phyloP scores from a whole-genome alignment of 2,888 invertebrate genomes.

The Eristalinus aeneus region DNA sequence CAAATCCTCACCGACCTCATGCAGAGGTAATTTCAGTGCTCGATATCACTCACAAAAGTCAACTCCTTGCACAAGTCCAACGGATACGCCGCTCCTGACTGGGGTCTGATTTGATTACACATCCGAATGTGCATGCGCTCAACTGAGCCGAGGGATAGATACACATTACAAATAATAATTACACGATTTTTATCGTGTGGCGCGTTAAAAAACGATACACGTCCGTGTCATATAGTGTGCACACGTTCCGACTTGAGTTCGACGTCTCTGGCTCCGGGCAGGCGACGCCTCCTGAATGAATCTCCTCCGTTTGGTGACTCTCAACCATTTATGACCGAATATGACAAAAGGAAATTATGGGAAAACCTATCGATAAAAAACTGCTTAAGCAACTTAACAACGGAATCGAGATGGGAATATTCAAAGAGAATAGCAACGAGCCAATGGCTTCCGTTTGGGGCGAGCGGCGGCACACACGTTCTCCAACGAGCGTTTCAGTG shows the following conservation, averaged over 20 bases:
- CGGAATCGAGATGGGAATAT: conserved; percentile 45
- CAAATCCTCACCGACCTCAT: conserved; percentile 62
- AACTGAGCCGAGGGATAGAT: conserved; percentile 14
- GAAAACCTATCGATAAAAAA: conserved; percentile 57
- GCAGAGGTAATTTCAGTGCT: conserved; percentile 69
- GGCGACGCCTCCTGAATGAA: conserved; percentile 49
- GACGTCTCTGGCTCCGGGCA: background rate
- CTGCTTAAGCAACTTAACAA: conserved; percentile 27
- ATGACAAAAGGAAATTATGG: conserved; percentile 70
- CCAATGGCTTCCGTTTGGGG: conserved; percentile 63
- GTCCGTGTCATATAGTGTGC: conserved; percentile 52
- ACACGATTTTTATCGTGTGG: conserved; percentile 60
- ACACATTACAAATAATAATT: conserved; percentile 66
- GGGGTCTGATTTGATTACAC: conserved; percentile 23
- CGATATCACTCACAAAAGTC: conserved; percentile 58
- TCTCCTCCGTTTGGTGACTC: conserved; percentile 5
- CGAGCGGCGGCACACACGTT: conserved; percentile 41
- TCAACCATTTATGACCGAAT: conserved; percentile 65
- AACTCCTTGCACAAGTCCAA: conserved; percentile 52
- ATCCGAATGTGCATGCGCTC: conserved; percentile 48
- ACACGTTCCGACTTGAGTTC: conserved; percentile 10
- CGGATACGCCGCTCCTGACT: conserved; percentile 32
- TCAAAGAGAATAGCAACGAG: conserved; percentile 29
- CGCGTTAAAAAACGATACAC: conserved; percentile 67
- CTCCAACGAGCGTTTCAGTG: conserved; percentile 25